Percentiles rank a stretch among this genome's conserved stretches.
phyloP scores from a whole-genome alignment of 2,113 vertebrate genomes.

The Anoura caudifer region DNA sequence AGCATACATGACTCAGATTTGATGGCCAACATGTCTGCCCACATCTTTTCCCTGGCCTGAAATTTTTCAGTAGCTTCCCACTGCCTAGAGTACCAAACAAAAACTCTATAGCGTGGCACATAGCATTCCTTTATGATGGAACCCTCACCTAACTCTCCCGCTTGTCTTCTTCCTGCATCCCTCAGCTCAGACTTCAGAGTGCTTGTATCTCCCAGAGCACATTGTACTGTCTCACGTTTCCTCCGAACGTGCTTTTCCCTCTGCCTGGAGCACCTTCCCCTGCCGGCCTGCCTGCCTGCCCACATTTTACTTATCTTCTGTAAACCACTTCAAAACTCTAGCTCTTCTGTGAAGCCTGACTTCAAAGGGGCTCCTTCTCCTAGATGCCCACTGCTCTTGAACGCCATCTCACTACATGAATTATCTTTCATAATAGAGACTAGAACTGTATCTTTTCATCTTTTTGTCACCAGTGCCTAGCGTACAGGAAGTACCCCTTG shows the following conservation, averaged over 20 bases:
- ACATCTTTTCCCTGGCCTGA: neutral
- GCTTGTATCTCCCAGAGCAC: neutral
- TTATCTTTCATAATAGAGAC: neutral
- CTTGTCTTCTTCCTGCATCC: neutral
- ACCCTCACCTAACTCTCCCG: no score
- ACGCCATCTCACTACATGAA: neutral
- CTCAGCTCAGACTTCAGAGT: neutral
- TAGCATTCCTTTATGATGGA: no score
- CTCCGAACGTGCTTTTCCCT: neutral
- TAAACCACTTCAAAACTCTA: neutral
- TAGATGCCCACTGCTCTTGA: neutral
- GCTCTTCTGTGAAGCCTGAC: neutral
- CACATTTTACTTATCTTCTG: neutral
- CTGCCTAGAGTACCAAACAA: neutral
- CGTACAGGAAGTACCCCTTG: neutral
- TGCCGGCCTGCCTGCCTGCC: neutral
- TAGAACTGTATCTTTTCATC: neutral
- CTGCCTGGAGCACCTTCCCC: neutral
- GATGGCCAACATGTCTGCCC: neutral
- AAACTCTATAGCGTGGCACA: neutral
- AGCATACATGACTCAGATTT: constrained; percentile 12
- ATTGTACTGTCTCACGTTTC: fast-evolving
- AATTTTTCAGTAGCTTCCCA: neutral
- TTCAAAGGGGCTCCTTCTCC: neutral
- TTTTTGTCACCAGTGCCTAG: neutral